Evolutionary conservation across 2,888 invertebrate genomes (phyloP), one percentile per base, ranked within the genome.

Genomic region (Oxystoma pomonae): DNA sequence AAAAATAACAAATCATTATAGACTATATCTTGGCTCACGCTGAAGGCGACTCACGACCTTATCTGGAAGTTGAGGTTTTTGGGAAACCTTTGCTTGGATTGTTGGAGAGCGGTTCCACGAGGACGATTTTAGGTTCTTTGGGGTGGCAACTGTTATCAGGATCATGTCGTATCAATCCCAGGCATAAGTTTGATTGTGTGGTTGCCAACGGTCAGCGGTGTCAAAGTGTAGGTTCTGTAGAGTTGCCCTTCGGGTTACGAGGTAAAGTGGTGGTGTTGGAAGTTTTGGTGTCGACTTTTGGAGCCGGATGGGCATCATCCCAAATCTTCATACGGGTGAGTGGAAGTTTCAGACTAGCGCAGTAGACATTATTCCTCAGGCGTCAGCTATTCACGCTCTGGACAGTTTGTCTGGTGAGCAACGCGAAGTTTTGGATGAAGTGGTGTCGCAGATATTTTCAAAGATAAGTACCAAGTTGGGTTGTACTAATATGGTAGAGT

Each of bases 401-500:
- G 50, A 50, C 50, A 12, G 12, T 50, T 50, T 50, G n/a, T 12
- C 50, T 12, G 50, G 12, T 9, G 50, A 50, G 50, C 50, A 50
- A 50, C 9, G 50, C 12, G 12, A 50, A 12, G 50, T 12, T 12
- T 50, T 50, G 12, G 50, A 50, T 50, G n/a, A 50, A 50, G n/a
- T 50, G 50, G 50, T 50, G 12, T n/a, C n/a, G n/a, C n/a, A n/a
- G n/a, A n/a, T n/a, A n/a, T n/a, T n/a, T n/a, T n/a, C n/a, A n/a
- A n/a, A n/a, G n/a, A n/a, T n/a, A n/a, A n/a, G n/a, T n/a, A 50
- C 9, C 12, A 50, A 7, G 2, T 22, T 64, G 2, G 66, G 67
- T 1, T 59, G 65, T 59, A 68, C 67, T n/a, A 20, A 53, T 20
- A 35, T 69, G 9, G 66, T 66, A 1, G 63, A 67, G 49, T 61